Evolutionary conservation across 2,888 invertebrate species (phyloP).

Genomic region (Leptinotarsa juncta): DNA sequence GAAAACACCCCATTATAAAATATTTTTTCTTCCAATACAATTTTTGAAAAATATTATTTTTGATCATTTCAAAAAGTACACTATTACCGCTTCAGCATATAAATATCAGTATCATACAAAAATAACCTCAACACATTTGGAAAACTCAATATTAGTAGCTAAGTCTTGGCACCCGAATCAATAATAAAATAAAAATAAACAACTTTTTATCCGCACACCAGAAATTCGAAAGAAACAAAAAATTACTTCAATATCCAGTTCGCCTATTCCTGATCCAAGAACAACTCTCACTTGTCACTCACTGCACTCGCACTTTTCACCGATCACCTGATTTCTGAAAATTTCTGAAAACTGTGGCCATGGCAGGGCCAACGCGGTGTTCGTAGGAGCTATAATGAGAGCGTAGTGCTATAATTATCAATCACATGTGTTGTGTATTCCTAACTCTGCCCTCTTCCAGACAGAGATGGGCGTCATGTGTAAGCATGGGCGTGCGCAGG

Average conservation of each 20-base stretch:
- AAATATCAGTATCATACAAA: background rate
- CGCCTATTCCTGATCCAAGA: background rate
- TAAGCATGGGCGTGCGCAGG: slow-evolving; percentile 41
- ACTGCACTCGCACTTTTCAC: slow-evolving; percentile 22
- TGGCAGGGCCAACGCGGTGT: slow-evolving; percentile 51
- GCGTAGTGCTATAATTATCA: slow-evolving; percentile 52
- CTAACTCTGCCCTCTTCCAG: slow-evolving; percentile 48
- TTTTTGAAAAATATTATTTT: no score
- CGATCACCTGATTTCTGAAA: slow-evolving; percentile 21
- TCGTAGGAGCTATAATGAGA: slow-evolving; percentile 48
- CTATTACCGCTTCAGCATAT: background rate
- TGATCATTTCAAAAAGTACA: no score
- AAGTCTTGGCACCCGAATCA: slow-evolving; percentile 8
- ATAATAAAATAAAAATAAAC: slow-evolving; percentile 17
- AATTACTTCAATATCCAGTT: background rate
- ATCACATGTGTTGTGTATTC: slow-evolving; percentile 47
- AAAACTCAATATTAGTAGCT: background rate
- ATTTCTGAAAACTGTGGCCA: slow-evolving; percentile 31
- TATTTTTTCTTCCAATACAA: no score
- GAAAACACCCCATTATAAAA: no score
- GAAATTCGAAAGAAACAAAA: slow-evolving; percentile 2
- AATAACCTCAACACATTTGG: background rate
- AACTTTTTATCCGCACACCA: slow-evolving; percentile 22
- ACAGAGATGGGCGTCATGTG: slow-evolving; percentile 46
- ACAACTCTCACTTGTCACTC: slow-evolving; percentile 26